phyloP scores from a whole-genome alignment of 2,113 vertebrate genomes.

The Tragelaphus buxtoni region DNA sequence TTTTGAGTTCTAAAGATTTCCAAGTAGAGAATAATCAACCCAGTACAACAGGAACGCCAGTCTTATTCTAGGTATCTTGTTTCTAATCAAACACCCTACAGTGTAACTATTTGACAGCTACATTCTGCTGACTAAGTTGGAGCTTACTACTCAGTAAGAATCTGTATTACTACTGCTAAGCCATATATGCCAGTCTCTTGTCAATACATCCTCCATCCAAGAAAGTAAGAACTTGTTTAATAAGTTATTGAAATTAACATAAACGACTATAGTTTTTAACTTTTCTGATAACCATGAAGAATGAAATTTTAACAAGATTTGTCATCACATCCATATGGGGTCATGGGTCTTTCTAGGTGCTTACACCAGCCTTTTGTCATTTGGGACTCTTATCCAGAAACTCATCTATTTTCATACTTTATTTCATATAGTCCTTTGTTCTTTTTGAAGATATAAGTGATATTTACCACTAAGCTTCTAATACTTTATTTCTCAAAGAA shows the following conservation, averaged over 20 bases:
- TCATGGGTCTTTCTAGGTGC: neutral
- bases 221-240: neutral
- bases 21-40: neutral
- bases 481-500: neutral
- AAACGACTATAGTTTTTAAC: neutral
- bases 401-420: neutral
- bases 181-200: neutral
- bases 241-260: neutral
- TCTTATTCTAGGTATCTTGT: neutral
- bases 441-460: neutral
- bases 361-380: neutral
- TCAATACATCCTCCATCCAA: neutral
- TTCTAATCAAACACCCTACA: neutral
- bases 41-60: neutral
- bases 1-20: neutral
- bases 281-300: neutral
- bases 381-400: neutral
- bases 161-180: neutral
- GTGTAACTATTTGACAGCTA: neutral
- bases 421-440: neutral
- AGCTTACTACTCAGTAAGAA: neutral
- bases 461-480: neutral
- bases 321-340: neutral
- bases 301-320: neutral
- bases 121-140: neutral